Evolutionary conservation across 2,113 vertebrate genomes (phyloP), one percentile per base, ranked within the genome.

Genomic region (Brienomyrus brachyistius): DNA sequence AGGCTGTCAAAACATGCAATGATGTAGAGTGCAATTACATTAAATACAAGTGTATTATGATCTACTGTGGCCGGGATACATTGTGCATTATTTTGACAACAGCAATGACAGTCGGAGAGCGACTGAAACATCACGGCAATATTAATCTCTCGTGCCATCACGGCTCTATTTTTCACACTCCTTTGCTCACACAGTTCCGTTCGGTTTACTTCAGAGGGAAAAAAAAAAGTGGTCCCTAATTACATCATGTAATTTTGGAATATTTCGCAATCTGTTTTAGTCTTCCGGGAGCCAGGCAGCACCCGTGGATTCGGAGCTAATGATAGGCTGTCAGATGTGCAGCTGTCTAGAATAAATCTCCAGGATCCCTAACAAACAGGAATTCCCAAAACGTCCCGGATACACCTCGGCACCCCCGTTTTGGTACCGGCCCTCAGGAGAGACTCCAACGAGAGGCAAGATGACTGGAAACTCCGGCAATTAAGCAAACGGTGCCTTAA

Each of bases 261-360:
- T 95, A 92, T 92, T 93, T 93, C 89, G 93, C 94, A 94, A 94
- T 96, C 95, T 96, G 94, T 96, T 94, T 94, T 89, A 90, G 94
- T 95, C 95, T 93, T 93, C 70, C 66, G 96, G 94, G 96, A 96
- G 92, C 92, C 91, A 93, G 94, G 92, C 94, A 94, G 92, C 91
- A 95, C 95, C 94, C 95, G 93, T 96, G 94, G 95, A 96, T 96
- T 95, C 92, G 89, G 92, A 89, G 92, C 94, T 96, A 96, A 96
- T 96, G 95, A 96, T 95, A 95, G 94, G 93, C 96, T 96, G 96
- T 96, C 96, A 96, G 93, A 93, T 91, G 93, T 94, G 95, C 96
- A 96, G 95, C 95, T 96, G 96, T 96, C 95, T 95, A 94, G 94
- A 95, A 96, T 96, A 95, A 96, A 95, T 96, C 92, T 93, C 95